Evolutionary conservation across 1,140 invertebrate genomes (phyloP), one percentile per base, ranked within the genome.

Genomic region (Epicauta chinensis): DNA sequence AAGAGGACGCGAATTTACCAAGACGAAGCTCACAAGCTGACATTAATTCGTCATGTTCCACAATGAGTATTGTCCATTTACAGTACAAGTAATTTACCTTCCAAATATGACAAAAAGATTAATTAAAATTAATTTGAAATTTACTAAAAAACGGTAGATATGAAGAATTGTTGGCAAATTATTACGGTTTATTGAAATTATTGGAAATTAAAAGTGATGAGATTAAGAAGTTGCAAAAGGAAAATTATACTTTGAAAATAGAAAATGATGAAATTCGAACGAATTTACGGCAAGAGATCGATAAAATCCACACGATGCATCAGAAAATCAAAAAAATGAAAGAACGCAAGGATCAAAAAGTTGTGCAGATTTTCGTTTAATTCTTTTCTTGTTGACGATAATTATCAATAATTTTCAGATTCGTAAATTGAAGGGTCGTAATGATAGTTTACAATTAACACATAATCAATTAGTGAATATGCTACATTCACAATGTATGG

Each of bases 381-480:
- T 4, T 34, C 6, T 9, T 34, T 32, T 10, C 36, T n/a, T 13
- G 17, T 35, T 16, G 2, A 7, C 17, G 29, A 41, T 11, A 5
- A 5, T 35, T 38, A 2, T 23, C 7, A 7, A 5, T 23, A 5
- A 23, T 23, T 52, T 48, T 36, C 36, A 58, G 56, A 54, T 60
- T 16, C 9, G 16, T 9, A 61, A 46, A 41, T 41, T 63, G 6
- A 60, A 51, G 51, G 16, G 13, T 5, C 55, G 60, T 16, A 35
- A 55, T 9, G 51, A 59, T 12, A 60, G 51, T n/a, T 47, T 63
- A 16, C 36, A 49, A 17, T 16, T 59, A 16, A 44, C 60, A 16
- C 61, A 63, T 35, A 51, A 53, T 23, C 52, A 56, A 48, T 43
- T 63, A n/a, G 51, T 63, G 16, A 52, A 40, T 39, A n/a, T 63